Evolutionary conservation across 2,888 invertebrate genomes (phyloP), one percentile per base, ranked within the genome.

Genomic region (Operophtera brumata): DNA sequence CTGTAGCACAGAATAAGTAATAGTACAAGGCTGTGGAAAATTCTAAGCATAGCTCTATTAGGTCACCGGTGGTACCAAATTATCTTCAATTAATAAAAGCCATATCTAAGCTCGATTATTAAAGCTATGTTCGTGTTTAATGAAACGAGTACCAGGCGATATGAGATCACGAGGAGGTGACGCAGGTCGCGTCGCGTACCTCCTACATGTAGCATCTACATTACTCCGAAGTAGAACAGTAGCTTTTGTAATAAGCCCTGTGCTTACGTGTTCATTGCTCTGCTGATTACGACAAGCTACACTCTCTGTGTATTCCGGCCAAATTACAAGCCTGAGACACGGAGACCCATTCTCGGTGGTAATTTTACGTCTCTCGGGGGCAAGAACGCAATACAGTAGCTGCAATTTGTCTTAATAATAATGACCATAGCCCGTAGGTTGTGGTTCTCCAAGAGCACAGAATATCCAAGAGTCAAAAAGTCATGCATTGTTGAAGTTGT

Each of bases 81-180:
- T 20, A 20, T 20, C 20, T 4, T 20, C 20, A 20, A 20, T 20
- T 20, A 20, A 26, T 7, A 7, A 26, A 26, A 26, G 26, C 35
- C 14, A 13, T 35, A 42, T 36, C 13, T n/a, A n/a, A n/a, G n/a
- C 49, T 36, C n/a, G 43, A 39, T 39, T 34, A 51, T 11, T 20
- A 13, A 32, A 20, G 14, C 47, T 12, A 25, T n/a, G n/a, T 36
- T 42, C 20, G 36, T 45, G 40, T 42, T 42, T 42, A 43, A 44
- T 39, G 28, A 54, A 37, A 43, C 32, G 37, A 50, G 49, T 64
- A 63, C 54, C 48, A 59, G 51, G 55, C 47, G 65, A 65, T 66
- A 64, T 69, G 59, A 58, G 51, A 58, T 60, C 47, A 55, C 51
- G 53, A 59, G 52, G 54, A 60, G 61, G 49, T 61, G 53, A 40